A percentile compares a stretch with the other conserved stretches of the same genome.
These are phyloP conservation scores for Ceratina japonica DNA, from an alignment of 1,140 invertebrate genomes.

Conservation along the genomic window DNA sequence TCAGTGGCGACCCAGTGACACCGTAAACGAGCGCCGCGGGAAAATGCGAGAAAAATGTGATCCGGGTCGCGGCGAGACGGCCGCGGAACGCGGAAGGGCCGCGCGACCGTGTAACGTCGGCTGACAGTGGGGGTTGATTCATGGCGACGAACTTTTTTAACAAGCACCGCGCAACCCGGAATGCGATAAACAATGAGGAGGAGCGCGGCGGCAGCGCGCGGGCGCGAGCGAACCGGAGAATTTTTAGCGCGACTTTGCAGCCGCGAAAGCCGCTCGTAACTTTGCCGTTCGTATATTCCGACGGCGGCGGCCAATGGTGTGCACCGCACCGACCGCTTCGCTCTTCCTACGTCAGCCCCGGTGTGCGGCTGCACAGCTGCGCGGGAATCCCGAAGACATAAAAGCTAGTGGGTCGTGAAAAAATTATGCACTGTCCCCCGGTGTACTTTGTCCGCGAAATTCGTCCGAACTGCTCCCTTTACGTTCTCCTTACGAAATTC, in stretches of 20 bases:
- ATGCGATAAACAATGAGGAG: conserved; percentile 68
- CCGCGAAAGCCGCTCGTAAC: conserved; percentile 35
- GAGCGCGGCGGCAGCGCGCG: neutral
- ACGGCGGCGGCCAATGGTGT: conserved; percentile 38
- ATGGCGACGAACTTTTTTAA: conserved; percentile 66
- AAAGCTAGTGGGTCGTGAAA: conserved; percentile 22
- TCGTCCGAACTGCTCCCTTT: neutral
- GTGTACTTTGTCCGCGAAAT: neutral
- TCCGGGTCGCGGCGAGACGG: neutral
- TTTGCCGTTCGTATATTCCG: conserved; percentile 34
- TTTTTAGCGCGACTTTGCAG: conserved; percentile 41
- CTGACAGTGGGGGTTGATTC: conserved; percentile 55
- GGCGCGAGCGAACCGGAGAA: conserved; percentile 7
- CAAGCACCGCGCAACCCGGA: conserved; percentile 64
- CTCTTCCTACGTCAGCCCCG: neutral
- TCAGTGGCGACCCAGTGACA: neutral
- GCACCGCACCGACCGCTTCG: conserved; percentile 19
- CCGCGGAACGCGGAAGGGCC: conserved; percentile 16
- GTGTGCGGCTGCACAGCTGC: neutral
- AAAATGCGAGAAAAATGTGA: neutral
- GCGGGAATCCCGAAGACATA: conserved; percentile 44
- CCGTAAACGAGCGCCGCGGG: neutral
- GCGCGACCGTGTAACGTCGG: conserved; percentile 39
- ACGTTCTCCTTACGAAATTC: neutral
- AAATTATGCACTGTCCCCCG: conserved; percentile 2